These are phyloP conservation scores for Tetrax tetrax DNA, from an alignment of 2,113 vertebrate genomes.

Conservation along the genomic window DNA sequence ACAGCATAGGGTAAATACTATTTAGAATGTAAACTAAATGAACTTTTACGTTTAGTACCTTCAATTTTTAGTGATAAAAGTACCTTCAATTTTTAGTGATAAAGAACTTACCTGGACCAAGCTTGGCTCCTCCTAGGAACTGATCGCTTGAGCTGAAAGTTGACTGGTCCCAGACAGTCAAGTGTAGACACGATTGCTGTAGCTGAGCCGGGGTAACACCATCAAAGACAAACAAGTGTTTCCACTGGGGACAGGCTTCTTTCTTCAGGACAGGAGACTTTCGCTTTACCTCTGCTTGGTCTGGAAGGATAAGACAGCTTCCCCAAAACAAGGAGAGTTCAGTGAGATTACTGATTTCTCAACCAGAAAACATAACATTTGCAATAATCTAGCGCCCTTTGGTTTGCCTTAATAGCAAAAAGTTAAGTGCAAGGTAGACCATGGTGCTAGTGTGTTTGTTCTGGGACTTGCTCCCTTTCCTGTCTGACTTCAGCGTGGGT, in stretches of 20 bases:
- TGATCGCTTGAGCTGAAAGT: constrained; percentile 53
- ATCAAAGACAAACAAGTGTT: constrained; percentile 76
- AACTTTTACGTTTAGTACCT: not conserved
- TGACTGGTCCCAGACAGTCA: constrained; percentile 76
- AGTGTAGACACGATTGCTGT: constrained; percentile 63
- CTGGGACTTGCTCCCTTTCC: not conserved
- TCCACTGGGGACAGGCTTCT: constrained; percentile 72
- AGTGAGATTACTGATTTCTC: not conserved
- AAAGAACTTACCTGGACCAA: constrained; percentile 63
- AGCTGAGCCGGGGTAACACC: constrained; percentile 66
- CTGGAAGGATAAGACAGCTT: constrained; percentile 75
- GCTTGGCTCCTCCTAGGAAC: constrained; percentile 63
- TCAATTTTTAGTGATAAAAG: not conserved
- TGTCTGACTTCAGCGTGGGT: not conserved
- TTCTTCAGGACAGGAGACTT: constrained; percentile 72
- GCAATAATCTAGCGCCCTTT: not conserved
- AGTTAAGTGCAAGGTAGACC: not conserved
- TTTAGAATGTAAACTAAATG: not conserved
- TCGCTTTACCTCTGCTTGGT: constrained; percentile 45
- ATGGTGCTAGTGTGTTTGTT: not conserved
- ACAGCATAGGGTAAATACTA: not conserved
- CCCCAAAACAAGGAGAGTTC: not conserved
- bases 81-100: not conserved
- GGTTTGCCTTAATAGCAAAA: not conserved
- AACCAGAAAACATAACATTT: not conserved